Base-by-base conservation (phyloP, 2,888 invertebrate species). In the Cephonodes hylas region DNA sequence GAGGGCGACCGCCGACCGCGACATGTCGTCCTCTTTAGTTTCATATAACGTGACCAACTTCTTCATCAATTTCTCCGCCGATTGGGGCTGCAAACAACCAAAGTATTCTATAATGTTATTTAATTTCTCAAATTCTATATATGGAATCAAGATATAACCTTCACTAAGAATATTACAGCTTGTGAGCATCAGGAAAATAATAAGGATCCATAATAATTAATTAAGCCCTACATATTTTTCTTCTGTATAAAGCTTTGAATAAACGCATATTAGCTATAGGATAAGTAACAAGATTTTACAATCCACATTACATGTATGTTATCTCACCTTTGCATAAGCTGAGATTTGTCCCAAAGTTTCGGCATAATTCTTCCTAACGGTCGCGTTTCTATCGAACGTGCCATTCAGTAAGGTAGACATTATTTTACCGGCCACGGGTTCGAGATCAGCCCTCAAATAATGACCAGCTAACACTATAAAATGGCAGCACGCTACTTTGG, bases 311-410 rank as follows among this genome's bases (percentile, higher is more conserved):
- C n/a, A n/a, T n/a, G n/a, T n/a, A n/a, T n/a, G 18, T 7, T 53
- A 58, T 18, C 22, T 22, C 58, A 94, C 96, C 91, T 98, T 98
- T 38, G 97, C 97, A 64, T 94, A 94, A 15, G 95, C 95, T 7
- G 97, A 95, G 4, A 98, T 93, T 77, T 97, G 96, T 0, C 98
- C 98, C 65, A 98, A 94, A 18, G 97, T 96, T 61, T 94, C 94
- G 0, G 98, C 96, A 81, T 96, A 97, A 67, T 96, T 96, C 87
- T 97, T 97, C 73, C 97, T 93, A 0, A 98, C 95, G 0, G 96
- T 96, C 0, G 95, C 91, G 80, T 98, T 98, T 64, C 97, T 94
- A 85, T 99, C 98, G 56, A 95, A 95, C 18, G 98, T 91, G 0
- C 97, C 97, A 70, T 95, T 95, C 42, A 97, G 92, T 60, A 97